A percentile compares a stretch with the other conserved stretches of the same genome.
These are phyloP conservation scores for Tragelaphus imberbis DNA, from an alignment of 2,113 vertebrate genomes.

Conservation along the genomic window DNA sequence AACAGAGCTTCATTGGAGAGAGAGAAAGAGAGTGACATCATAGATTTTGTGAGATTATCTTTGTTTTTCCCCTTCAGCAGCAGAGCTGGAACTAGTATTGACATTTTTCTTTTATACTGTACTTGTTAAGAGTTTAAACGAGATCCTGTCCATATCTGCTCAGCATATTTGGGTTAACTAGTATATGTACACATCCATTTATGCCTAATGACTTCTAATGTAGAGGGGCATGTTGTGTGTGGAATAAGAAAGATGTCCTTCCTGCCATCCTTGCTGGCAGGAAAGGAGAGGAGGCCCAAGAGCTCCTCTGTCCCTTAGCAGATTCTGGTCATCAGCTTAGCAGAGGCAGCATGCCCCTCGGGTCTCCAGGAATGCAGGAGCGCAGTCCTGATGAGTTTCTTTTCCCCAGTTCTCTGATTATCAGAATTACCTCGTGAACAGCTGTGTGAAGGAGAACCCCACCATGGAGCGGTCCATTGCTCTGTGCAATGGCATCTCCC, in stretches of 20 bases:
- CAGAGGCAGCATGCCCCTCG: not conserved
- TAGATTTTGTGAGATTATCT: not conserved
- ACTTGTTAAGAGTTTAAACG: not conserved
- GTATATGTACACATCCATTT: not conserved
- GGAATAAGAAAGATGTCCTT: not conserved
- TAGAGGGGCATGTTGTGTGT: not conserved
- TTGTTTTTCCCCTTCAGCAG: not conserved
- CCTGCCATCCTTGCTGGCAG: not conserved
- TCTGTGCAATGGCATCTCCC: slow-evolving; percentile 94
- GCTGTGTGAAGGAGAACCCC: slow-evolving; percentile 95
- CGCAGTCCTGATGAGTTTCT: not conserved
- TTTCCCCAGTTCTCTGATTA: slow-evolving; percentile 90
- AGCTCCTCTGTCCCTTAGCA: not conserved
- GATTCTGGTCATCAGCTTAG: not conserved
- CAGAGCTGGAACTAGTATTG: not conserved
- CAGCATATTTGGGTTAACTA: not conserved
- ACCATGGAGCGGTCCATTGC: slow-evolving; percentile 95
- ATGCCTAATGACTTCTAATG: not conserved
- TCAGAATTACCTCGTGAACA: slow-evolving; percentile 92
- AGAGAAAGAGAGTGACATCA: not conserved
- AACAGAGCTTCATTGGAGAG: not conserved
- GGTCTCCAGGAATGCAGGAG: not conserved
- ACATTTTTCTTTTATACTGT: not conserved
- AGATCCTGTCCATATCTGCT: not conserved
- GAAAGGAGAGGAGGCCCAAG: not conserved